These are phyloP conservation scores for Ptilodon capucinus DNA, from an alignment of 2,888 invertebrate species.

Conservation along the genomic window DNA sequence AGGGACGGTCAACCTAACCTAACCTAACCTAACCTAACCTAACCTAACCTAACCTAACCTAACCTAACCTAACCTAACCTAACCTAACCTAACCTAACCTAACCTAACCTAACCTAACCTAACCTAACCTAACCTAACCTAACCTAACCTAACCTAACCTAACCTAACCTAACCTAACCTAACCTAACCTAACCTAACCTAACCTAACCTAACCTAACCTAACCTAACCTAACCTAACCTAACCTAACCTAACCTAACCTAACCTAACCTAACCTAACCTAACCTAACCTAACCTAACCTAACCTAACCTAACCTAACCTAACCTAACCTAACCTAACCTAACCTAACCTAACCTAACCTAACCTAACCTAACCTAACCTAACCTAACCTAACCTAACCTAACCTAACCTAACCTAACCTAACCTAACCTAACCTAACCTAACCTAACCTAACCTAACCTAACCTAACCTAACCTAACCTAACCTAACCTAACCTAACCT, in stretches of 20 bases:
- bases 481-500: slow-evolving; percentile 5
- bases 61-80: slow-evolving; percentile 6
- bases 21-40: slow-evolving; percentile 12
- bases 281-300: slow-evolving; percentile 2
- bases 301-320: slow-evolving; percentile 2
- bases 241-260: slow-evolving; percentile 6
- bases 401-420: slow-evolving; percentile 13
- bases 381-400: slow-evolving; percentile 10
- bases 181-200: slow-evolving; percentile 6
- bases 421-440: slow-evolving; percentile 9
- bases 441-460: slow-evolving; percentile 7
- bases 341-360: slow-evolving; percentile 3
- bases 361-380: slow-evolving; percentile 7
- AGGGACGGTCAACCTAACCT: slow-evolving; percentile 8
- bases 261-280: slow-evolving; percentile 3
- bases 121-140: slow-evolving; percentile 6
- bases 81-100: slow-evolving; percentile 6
- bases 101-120: slow-evolving; percentile 6
- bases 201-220: slow-evolving; percentile 6
- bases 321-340: slow-evolving; percentile 1
- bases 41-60: slow-evolving; percentile 6
- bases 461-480: slow-evolving; percentile 8
- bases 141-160: slow-evolving; percentile 6
- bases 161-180: slow-evolving; percentile 6
- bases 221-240: slow-evolving; percentile 6